These are phyloP conservation scores for Fragum sueziense DNA, from an alignment of 2,888 invertebrate species.

Conservation along the genomic window DNA sequence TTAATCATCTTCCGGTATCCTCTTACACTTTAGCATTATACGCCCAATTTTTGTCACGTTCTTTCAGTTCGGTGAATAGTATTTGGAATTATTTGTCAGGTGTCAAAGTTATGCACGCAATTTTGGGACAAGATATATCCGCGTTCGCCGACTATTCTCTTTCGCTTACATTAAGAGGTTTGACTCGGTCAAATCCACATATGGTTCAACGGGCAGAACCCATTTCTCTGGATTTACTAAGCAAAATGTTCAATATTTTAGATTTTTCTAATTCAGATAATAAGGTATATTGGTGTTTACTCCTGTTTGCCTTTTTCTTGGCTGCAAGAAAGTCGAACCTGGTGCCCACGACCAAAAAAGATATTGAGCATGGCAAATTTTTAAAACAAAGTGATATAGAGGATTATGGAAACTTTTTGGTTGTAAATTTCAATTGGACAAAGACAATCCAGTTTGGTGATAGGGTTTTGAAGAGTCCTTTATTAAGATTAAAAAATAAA, in stretches of 20 bases:
- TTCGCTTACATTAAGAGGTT: constrained; percentile 9
- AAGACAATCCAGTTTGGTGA: constrained; percentile 16
- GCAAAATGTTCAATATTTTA: not conserved
- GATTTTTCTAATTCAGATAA: not conserved
- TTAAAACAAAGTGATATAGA: not conserved
- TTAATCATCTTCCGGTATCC: constrained; percentile 16
- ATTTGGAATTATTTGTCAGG: constrained; percentile 28
- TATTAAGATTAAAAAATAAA: not conserved
- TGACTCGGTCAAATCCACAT: constrained; percentile 5
- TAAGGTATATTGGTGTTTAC: constrained; percentile 9
- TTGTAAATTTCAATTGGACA: not conserved
- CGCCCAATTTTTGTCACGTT: constrained; percentile 29
- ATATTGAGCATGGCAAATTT: not conserved
- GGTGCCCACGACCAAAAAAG: not conserved
- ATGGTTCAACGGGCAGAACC: not conserved
- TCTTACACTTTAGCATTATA: constrained; percentile 24
- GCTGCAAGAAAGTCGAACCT: constrained; percentile 1
- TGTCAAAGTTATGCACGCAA: constrained; percentile 19
- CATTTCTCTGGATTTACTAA: not conserved
- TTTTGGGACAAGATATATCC: not conserved
- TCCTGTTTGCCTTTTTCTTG: constrained; percentile 9
- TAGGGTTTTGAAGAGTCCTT: no score
- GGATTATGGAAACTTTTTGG: not conserved
- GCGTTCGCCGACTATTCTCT: constrained; percentile 21
- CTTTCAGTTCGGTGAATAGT: constrained; percentile 26